phyloP scores from a whole-genome alignment of 2,888 invertebrate genomes.

The Trichacis sp. region DNA sequence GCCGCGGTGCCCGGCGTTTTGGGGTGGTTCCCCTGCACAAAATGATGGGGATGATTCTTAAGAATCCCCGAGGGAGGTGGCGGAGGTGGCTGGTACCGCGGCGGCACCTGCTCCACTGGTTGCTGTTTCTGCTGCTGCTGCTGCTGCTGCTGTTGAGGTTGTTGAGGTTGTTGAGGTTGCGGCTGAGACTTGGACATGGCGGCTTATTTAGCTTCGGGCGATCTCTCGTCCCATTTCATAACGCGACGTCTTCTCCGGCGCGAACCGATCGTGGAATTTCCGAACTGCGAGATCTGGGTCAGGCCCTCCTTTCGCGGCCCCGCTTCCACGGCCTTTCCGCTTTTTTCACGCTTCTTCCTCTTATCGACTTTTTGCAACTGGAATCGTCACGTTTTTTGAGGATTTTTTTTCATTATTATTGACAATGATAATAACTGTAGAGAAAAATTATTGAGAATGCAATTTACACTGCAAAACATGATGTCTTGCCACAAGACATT shows the following conservation, averaged over 20 bases:
- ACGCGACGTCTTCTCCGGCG: constrained; percentile 49
- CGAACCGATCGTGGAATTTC: constrained; percentile 40
- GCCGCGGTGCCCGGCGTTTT: constrained; percentile 47
- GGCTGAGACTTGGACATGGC: constrained; percentile 64
- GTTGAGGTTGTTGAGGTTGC: constrained; percentile 51
- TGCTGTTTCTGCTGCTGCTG: constrained; percentile 53
- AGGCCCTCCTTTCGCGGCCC: constrained; percentile 19
- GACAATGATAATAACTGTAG: no score
- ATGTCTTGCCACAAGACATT: no score
- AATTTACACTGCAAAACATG: no score
- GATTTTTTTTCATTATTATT: no score
- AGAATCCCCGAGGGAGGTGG: constrained; percentile 75
- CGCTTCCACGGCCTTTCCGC: constrained; percentile 4
- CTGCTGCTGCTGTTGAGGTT: constrained; percentile 45
- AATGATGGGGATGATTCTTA: constrained; percentile 71
- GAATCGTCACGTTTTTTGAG: neutral
- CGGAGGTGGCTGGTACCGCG: constrained; percentile 82
- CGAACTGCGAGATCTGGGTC: constrained; percentile 58
- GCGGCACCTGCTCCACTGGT: constrained; percentile 72
- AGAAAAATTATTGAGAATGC: no score
- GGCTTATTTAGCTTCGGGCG: constrained; percentile 64
- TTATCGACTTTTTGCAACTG: constrained; percentile 13
- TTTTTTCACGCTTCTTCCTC: constrained; percentile 1
- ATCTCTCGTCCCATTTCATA: constrained; percentile 64
- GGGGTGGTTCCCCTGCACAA: constrained; percentile 56